These are phyloP conservation scores for Maconellicoccus hirsutus DNA, from an alignment of 1,140 invertebrate species.

Conservation along the genomic window DNA sequence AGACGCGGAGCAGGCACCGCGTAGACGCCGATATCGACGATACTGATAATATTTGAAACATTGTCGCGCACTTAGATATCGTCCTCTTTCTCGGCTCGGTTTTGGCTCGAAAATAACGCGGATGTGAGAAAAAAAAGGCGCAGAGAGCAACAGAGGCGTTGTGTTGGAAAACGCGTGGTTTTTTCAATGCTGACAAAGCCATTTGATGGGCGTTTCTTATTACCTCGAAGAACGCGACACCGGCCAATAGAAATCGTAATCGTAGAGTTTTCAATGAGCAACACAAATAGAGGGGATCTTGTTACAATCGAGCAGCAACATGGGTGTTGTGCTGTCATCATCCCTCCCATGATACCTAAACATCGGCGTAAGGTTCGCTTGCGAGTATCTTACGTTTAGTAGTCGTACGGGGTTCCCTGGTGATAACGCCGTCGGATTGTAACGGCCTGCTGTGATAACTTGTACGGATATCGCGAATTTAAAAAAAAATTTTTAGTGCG, in stretches of 20 bases:
- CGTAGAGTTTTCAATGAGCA: not conserved
- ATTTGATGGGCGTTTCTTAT: not conserved
- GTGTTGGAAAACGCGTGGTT: not conserved
- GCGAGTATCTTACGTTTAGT: not conserved
- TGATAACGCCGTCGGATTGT: constrained; percentile 12
- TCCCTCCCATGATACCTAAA: not conserved
- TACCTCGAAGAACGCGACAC: not conserved
- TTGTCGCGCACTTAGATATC: no score
- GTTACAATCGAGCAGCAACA: not conserved
- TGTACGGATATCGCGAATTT: constrained; percentile 1
- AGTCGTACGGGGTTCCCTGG: constrained; percentile 16
- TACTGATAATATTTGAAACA: no score
- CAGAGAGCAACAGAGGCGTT: not conserved
- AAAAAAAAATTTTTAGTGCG: not conserved
- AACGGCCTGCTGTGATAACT: constrained; percentile 15
- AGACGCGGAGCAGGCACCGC: no score
- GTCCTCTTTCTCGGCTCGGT: no score
- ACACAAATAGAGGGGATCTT: not conserved
- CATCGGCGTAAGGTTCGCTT: not conserved
- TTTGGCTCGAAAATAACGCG: no score
- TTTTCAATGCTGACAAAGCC: not conserved
- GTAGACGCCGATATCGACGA: no score
- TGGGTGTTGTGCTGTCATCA: not conserved
- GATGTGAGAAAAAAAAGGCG: not conserved
- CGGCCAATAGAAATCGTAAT: not conserved